phyloP scores from a whole-genome alignment of 2,797 vertebrate genomes.

The Notolepis coatsorum region DNA sequence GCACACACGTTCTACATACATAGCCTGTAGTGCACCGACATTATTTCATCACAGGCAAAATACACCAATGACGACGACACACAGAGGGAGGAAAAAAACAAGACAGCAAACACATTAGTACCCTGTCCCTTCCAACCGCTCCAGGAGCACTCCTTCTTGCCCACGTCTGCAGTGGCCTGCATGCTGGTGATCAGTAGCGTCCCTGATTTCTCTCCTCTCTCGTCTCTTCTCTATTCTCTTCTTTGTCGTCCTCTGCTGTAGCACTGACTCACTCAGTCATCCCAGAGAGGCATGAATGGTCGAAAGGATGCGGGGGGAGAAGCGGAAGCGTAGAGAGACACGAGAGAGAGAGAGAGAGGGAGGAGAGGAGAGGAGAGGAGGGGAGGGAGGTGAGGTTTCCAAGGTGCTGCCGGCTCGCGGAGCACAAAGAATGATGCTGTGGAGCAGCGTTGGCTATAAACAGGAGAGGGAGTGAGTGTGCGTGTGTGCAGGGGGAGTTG shows the following conservation, averaged over 20 bases:
- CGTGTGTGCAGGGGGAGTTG: slow-evolving; percentile 54
- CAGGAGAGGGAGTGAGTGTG: slow-evolving; percentile 33
- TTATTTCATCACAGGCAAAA: slow-evolving; percentile 23
- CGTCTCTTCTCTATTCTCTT: slow-evolving; percentile 61
- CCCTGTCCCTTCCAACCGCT: slow-evolving; percentile 98
- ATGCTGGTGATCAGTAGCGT: slow-evolving; percentile 82
- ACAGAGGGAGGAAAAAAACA: not conserved
- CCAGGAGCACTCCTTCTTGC: slow-evolving; percentile 96
- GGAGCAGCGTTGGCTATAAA: slow-evolving; percentile 64
- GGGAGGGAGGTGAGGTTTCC: slow-evolving; percentile 71
- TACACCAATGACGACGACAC: slow-evolving; percentile 17
- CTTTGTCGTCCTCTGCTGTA: slow-evolving; percentile 58
- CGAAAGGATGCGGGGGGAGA: slow-evolving; percentile 60
- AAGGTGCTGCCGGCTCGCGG: slow-evolving; percentile 78
- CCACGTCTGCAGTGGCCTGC: slow-evolving; percentile 93
- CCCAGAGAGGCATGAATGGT: slow-evolving; percentile 84
- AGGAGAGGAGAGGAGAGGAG: slow-evolving; percentile 52
- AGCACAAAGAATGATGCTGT: slow-evolving; percentile 87
- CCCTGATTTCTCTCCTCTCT: slow-evolving; percentile 61
- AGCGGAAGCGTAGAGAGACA: slow-evolving; percentile 44
- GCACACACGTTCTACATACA: slow-evolving; percentile 30
- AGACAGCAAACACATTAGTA: slow-evolving; percentile 81
- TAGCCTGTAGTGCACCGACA: slow-evolving; percentile 38
- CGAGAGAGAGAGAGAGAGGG: slow-evolving; percentile 18
- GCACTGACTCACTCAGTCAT: slow-evolving; percentile 82